Percentiles rank a stretch among this genome's conserved stretches.
These are phyloP conservation scores for Amorpha juglandis DNA, from an alignment of 2,888 invertebrate species.

Conservation along the genomic window DNA sequence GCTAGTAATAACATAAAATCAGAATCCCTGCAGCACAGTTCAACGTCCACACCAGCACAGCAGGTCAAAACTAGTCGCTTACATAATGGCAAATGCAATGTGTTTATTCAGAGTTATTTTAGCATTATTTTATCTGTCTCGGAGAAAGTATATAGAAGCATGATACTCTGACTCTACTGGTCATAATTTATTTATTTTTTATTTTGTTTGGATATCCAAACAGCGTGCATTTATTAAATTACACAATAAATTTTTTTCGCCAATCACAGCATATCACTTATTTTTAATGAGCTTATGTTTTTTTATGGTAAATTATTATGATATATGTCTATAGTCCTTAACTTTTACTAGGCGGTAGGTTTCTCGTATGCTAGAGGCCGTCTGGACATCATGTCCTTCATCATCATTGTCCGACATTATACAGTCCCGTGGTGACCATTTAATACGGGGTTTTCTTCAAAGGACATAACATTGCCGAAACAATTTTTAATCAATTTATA, in stretches of 20 bases:
- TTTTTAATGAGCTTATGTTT: no score
- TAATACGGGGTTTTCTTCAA: constrained; percentile 88
- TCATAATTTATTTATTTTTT: no score
- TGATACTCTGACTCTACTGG: not conserved
- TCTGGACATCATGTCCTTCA: no score
- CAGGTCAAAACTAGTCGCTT: not conserved
- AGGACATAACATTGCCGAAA: constrained; percentile 85
- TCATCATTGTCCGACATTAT: no score
- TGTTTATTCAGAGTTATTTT: not conserved
- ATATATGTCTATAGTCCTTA: no score
- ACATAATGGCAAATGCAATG: not conserved
- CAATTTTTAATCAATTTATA: constrained; percentile 30
- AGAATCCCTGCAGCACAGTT: not conserved
- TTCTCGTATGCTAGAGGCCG: no score
- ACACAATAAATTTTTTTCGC: no score
- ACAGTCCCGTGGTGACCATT: constrained; percentile 90
- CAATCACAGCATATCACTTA: no score
- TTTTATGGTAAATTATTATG: no score
- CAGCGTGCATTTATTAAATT: no score
- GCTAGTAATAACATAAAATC: not conserved
- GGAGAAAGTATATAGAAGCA: not conserved
- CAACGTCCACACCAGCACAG: not conserved
- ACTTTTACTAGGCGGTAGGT: no score
- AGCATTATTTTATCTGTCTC: not conserved
- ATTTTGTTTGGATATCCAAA: no score